Evolutionary conservation across 2,888 invertebrate species (phyloP).

Genomic region (Tinea trinotella): DNA sequence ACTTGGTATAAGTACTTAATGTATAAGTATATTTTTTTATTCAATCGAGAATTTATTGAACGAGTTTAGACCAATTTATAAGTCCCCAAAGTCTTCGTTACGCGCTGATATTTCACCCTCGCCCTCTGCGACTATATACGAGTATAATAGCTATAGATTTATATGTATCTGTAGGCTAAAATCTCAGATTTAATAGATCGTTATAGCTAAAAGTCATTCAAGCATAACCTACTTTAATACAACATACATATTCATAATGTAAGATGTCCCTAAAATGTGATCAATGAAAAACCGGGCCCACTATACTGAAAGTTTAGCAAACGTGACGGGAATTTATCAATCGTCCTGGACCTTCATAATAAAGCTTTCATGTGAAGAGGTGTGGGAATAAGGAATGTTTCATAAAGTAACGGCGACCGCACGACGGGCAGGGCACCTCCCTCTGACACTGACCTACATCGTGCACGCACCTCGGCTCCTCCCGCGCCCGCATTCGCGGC

Average conservation of each 20-base stretch:
- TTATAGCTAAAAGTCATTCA: too few species aligned
- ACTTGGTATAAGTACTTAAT: too few species aligned
- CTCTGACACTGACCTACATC: constrained; percentile 65
- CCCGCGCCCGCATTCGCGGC: background rate
- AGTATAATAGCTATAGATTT: too few species aligned
- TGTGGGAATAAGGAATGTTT: constrained; percentile 16
- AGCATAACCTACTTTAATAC: too few species aligned
- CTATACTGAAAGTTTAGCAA: background rate
- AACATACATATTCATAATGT: too few species aligned
- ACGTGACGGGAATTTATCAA: background rate
- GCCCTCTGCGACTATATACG: too few species aligned
- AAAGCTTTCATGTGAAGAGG: constrained; percentile 8
- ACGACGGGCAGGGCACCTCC: constrained; percentile 36
- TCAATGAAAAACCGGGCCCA: background rate
- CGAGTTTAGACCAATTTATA: background rate
- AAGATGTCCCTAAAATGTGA: background rate
- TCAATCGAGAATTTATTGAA: too few species aligned
- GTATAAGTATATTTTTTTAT: too few species aligned
- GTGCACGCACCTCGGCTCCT: constrained; percentile 16
- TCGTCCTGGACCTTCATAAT: constrained; percentile 14
- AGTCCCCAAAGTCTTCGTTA: background rate
- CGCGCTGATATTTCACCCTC: background rate
- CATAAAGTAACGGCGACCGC: constrained; percentile 26
- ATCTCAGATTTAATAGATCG: too few species aligned
- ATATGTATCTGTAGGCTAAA: too few species aligned